Conservation (phyloP, 2,113 vertebrate species). For the Syrmaticus mikado region DNA sequence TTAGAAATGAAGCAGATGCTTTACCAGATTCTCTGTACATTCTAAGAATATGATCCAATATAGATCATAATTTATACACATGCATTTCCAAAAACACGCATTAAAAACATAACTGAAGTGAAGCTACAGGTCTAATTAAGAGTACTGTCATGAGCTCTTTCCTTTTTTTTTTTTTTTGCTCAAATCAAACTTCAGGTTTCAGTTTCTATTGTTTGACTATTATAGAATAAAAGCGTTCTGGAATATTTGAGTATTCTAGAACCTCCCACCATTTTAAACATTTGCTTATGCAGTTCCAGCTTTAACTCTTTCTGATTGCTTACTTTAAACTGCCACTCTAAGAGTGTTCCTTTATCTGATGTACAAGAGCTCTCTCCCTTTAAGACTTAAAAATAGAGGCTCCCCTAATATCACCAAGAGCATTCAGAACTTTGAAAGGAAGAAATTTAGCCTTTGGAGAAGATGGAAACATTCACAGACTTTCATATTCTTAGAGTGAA, state of each 20-base stretch:
- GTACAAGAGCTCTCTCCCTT: neutral
- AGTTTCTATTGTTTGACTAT: neutral
- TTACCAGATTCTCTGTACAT: neutral
- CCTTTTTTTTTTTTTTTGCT: neutral
- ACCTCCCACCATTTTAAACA: neutral
- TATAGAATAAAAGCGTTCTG: neutral
- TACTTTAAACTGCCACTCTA: neutral
- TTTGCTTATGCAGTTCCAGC: neutral
- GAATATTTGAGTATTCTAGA: neutral
- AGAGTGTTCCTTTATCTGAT: neutral
- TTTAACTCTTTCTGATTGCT: neutral
- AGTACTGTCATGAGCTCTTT: neutral
- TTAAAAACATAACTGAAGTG: neutral
- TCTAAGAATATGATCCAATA: neutral
- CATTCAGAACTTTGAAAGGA: neutral
- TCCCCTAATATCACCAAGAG: neutral
- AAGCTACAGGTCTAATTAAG: neutral
- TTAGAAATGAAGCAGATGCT: neutral
- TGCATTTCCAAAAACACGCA: neutral
- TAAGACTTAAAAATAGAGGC: neutral
- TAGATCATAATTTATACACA: neutral
- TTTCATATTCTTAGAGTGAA: neutral
- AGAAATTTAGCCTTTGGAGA: neutral
- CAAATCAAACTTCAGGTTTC: neutral
- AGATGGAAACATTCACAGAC: neutral